Base-by-base conservation (phyloP, 2,113 vertebrate genomes). In the Dryoscopus gambensis region DNA sequence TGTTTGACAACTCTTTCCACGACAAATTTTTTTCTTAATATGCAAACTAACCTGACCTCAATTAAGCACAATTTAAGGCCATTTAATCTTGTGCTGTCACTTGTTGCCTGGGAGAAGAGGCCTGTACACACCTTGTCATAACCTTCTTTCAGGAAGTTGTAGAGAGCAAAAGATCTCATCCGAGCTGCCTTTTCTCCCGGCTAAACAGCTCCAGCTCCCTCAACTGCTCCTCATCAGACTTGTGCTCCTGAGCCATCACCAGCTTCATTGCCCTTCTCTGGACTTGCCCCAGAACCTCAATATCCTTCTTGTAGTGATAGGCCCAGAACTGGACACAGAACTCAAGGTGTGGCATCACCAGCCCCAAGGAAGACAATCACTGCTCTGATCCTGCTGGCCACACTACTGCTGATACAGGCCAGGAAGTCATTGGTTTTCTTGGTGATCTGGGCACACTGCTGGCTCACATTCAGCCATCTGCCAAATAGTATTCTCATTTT, bases 221-320 rank as follows among this genome's bases (percentile, higher is more conserved):
- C 60, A 28, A 3, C 7, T 74, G 16, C n/a, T 82, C 16, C 11
- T 40, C 19, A 15, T 33, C 7, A 39, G 28, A n/a, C 9, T 17
- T 68, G 19, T 46, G 39, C 9, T 75, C 20, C 53, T 12, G 19
- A 89, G 8, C 23, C 11, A 21, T n/a, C 23, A 11, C 16, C 28
- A 21, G 33, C 16, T 42, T 7, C 21, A 11, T 7, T 56, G 6
- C 2, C 4, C 56, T 47, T 55, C 39, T 42, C 35, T 52, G 52
- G 39, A n/a, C 23, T 40, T 1, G 1, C 15, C 30, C n/a, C 23
- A 62, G 23, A 2, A 3, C 13, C 9, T 47, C 19, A 30, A 17
- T 15, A 11, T 53, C 13, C 15, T 53, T 46, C 27, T 17, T 46
- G 9, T 39, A 18, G 6, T 46, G 46, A 33, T 20, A 7, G 3